Evolutionary conservation across 2,888 invertebrate species (phyloP).

Genomic region (Catocala sponsa): DNA sequence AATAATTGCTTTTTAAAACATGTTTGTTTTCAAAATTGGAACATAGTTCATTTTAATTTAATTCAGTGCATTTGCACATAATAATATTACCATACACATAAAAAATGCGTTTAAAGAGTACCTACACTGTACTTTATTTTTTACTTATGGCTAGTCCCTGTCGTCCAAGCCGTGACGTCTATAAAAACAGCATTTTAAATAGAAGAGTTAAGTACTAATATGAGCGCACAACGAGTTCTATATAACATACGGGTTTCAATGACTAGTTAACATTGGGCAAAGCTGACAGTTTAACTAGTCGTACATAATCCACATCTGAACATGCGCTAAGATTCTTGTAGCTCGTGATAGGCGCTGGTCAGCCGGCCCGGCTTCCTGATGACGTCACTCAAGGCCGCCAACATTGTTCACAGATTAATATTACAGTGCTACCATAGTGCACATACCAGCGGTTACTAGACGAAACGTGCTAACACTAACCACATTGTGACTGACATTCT

Average conservation of each 20-base stretch:
- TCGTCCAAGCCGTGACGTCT: no score
- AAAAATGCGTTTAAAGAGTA: no score
- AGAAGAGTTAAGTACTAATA: no score
- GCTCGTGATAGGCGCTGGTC: conserved; percentile 63
- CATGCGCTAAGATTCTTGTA: conserved; percentile 49
- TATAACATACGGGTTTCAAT: neutral
- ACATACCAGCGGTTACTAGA: conserved; percentile 43
- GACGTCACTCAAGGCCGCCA: conserved; percentile 67
- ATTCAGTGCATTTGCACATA: no score
- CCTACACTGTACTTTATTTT: no score
- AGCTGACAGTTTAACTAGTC: neutral
- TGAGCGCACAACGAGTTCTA: no score
- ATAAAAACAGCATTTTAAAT: no score
- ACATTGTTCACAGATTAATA: conserved; percentile 58
- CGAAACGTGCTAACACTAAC: conserved; percentile 25
- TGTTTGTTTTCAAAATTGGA: no score
- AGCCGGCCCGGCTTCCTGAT: conserved; percentile 68
- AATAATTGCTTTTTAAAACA: no score
- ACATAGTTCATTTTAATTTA: no score
- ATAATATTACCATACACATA: no score
- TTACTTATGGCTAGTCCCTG: no score
- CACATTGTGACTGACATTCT: conserved; percentile 25
- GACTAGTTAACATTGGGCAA: neutral
- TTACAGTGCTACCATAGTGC: conserved; percentile 35
- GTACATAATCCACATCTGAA: conserved; percentile 10